Evolutionary conservation across 2,113 vertebrate genomes (phyloP).

Genomic region (Aldabrachelys gigantea): DNA sequence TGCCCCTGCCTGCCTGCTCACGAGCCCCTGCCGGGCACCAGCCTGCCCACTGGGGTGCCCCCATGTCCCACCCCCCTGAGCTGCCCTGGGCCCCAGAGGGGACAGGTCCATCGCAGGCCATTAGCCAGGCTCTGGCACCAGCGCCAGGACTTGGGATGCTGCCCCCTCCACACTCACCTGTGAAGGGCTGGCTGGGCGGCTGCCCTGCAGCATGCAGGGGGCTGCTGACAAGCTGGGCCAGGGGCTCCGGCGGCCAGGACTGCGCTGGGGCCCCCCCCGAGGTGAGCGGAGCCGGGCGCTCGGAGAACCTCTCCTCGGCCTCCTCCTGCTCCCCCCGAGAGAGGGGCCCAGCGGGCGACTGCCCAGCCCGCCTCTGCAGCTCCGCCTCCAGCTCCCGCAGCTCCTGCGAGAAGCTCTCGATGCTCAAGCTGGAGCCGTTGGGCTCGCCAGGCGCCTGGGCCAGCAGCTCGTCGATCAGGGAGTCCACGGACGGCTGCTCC

Average conservation of each 20-base stretch:
- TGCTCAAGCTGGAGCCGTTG: constrained; percentile 80
- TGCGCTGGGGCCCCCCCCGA: neutral
- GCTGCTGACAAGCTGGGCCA: constrained; percentile 80
- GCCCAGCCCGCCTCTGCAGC: constrained; percentile 77
- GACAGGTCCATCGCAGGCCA: no score
- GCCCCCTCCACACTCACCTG: constrained; percentile 80
- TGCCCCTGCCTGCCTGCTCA: no score
- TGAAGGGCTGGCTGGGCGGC: constrained; percentile 88
- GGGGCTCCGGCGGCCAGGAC: constrained; percentile 29
- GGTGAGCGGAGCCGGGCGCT: neutral
- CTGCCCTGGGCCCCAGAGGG: no score
- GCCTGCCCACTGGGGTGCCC: no score
- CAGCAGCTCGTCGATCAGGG: constrained; percentile 84
- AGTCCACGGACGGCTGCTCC: constrained; percentile 78
- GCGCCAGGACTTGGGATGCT: no score
- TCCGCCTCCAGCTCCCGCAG: constrained; percentile 88
- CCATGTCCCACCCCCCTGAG: no score
- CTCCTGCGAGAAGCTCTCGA: constrained; percentile 90
- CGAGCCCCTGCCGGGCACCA: no score
- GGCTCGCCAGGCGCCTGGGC: constrained; percentile 76
- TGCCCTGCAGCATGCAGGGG: constrained; percentile 82
- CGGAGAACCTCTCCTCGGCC: constrained; percentile 74
- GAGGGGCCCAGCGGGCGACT: neutral
- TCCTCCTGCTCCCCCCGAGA: constrained; percentile 79
- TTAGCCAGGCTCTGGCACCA: no score